Conservation (phyloP, 2,113 vertebrate genomes). For the Montifringilla adamsi region DNA sequence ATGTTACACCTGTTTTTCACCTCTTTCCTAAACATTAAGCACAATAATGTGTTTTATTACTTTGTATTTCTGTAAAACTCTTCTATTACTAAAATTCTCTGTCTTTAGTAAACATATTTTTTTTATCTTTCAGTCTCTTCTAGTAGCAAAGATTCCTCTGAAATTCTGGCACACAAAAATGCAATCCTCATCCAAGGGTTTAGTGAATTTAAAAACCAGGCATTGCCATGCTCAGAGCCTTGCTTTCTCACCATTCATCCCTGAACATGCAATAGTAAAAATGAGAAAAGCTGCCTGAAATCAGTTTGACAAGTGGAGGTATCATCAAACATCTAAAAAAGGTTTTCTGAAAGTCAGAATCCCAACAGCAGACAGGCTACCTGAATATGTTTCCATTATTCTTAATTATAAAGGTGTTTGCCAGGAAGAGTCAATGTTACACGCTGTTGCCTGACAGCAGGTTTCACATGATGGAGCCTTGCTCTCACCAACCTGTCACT, state of each 20-base stretch:
- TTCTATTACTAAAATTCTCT: neutral
- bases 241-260: neutral
- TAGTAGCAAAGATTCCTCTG: neutral
- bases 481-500: neutral
- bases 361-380: neutral
- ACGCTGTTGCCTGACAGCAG: neutral
- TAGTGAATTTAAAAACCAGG: neutral
- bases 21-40: neutral
- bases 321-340: neutral
- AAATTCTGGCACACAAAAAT: neutral
- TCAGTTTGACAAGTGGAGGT: neutral
- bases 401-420: neutral
- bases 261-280: neutral
- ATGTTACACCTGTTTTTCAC: neutral
- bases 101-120: neutral
- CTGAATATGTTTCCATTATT: neutral
- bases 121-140: neutral
- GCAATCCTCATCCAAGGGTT: neutral
- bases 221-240: neutral
- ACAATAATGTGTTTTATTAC: neutral
- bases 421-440: rapidly evolving
- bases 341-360: neutral
- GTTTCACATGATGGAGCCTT: neutral
- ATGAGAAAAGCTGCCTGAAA: neutral
- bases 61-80: neutral